Evolutionary conservation across 1,140 invertebrate species (phyloP).

Genomic region (Drosophila cardini): DNA sequence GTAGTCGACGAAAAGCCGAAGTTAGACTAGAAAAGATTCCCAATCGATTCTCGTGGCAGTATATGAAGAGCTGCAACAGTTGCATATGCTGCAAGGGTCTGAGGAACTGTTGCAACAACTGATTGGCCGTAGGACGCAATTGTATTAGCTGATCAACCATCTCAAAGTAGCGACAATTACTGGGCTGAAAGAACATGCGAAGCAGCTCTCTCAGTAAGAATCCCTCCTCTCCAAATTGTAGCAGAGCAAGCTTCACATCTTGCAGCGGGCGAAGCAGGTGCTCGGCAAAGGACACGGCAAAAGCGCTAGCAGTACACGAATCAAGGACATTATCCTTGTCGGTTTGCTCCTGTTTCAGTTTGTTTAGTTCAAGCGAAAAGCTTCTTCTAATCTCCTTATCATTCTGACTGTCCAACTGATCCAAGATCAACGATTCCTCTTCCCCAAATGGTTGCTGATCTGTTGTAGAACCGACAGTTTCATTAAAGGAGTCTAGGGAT

Average conservation of each 20-base stretch:
- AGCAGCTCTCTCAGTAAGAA: constrained; percentile 33
- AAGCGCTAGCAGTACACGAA: neutral
- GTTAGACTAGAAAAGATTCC: constrained; percentile 15
- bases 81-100: constrained; percentile 36
- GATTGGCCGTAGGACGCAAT: neutral
- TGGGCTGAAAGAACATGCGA: constrained; percentile 30
- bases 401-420: neutral
- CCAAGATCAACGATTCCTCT: neutral
- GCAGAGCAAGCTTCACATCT: neutral
- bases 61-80: constrained; percentile 24
- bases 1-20: constrained; percentile 21
- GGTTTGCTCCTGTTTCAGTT: neutral
- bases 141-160: neutral
- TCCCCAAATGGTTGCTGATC: neutral
- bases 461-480: neutral
- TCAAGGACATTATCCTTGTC: neutral
- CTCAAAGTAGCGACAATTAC: constrained; percentile 14
- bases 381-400: neutral
- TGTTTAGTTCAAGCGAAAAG: neutral
- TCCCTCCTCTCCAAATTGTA: constrained; percentile 4
- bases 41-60: neutral
- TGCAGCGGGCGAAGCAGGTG: constrained; percentile 17
- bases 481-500: neutral
- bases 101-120: neutral
- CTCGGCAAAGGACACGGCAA: neutral